Evolutionary conservation across 1,140 invertebrate species (phyloP).

Genomic region (Drosophila persimilis): DNA sequence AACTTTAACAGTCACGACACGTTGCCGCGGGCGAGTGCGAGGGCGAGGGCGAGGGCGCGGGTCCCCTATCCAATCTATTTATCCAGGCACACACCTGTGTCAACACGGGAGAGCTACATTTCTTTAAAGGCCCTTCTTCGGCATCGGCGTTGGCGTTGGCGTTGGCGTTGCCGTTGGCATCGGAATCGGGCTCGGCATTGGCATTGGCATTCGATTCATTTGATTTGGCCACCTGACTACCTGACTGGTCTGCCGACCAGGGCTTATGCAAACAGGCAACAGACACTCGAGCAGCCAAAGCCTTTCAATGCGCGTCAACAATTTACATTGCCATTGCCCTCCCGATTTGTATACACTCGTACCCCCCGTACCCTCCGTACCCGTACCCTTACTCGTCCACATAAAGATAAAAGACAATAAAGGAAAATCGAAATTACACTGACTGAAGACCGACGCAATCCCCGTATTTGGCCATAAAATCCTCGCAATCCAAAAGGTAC

Average conservation of each 20-base stretch:
- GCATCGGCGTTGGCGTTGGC: no score
- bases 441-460: constrained; percentile 37
- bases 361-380: background rate
- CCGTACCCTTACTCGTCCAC: background rate
- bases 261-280: constrained; percentile 70
- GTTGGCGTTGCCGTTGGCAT: no score
- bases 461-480: constrained; percentile 35
- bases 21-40: constrained; percentile 26
- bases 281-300: constrained; percentile 64
- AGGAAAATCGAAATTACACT: constrained; percentile 50
- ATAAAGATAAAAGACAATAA: constrained; percentile 43
- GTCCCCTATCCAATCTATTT: constrained; percentile 45
- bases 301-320: constrained; percentile 60
- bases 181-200: no score
- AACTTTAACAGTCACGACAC: constrained; percentile 69
- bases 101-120: constrained; percentile 51
- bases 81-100: constrained; percentile 47
- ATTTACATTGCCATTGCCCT: constrained; percentile 75
- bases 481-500: constrained; percentile 3
- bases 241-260: constrained; percentile 6
- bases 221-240: constrained; percentile 52
- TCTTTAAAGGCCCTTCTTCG: constrained; percentile 54
- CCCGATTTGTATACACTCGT: constrained; percentile 46
- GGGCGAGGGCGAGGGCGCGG: background rate
- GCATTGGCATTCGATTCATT: constrained; percentile 63